A percentile compares a stretch with the other conserved stretches of the same genome.
phyloP scores from a whole-genome alignment of 2,888 invertebrate species.

The Ganaspis brasiliensis region DNA sequence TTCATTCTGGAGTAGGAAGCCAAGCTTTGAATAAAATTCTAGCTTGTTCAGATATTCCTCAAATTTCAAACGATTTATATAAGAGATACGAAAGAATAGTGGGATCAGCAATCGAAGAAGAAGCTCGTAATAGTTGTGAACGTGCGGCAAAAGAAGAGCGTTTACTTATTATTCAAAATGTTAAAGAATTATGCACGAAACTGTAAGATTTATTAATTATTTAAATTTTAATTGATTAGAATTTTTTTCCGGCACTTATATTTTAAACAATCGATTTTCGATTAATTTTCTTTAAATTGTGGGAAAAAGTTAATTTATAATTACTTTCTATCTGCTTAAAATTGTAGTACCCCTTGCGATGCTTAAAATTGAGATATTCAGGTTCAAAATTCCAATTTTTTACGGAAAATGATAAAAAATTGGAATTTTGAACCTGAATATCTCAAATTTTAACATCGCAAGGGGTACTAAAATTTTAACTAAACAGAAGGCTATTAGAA shows the following conservation, averaged over 20 bases:
- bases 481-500: too few relatives aligned
- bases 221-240: background rate
- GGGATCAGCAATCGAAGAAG: constrained; percentile 57
- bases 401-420: too few relatives aligned
- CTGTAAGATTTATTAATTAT: background rate
- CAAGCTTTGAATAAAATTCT: constrained; percentile 41
- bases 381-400: too few relatives aligned
- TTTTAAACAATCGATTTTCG: background rate
- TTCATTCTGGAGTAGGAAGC: constrained; percentile 36
- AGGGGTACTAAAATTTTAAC: too few relatives aligned
- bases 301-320: background rate
- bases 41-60: constrained; percentile 22
- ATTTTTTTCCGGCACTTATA: background rate
- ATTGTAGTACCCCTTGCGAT: too few relatives aligned
- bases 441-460: too few relatives aligned
- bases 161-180: constrained; percentile 54
- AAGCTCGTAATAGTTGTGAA: constrained; percentile 58
- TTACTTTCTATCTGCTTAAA: too few relatives aligned
- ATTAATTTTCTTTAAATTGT: too few relatives aligned
- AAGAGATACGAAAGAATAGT: constrained; percentile 59
- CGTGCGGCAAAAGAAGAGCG: constrained; percentile 56
- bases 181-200: background rate
- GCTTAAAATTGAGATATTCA: too few relatives aligned
- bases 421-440: too few relatives aligned
- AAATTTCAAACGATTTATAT: constrained; percentile 30